Evolutionary conservation across 2,888 invertebrate genomes (phyloP).

Genomic region (Acanthosoma haemorrhoidale): DNA sequence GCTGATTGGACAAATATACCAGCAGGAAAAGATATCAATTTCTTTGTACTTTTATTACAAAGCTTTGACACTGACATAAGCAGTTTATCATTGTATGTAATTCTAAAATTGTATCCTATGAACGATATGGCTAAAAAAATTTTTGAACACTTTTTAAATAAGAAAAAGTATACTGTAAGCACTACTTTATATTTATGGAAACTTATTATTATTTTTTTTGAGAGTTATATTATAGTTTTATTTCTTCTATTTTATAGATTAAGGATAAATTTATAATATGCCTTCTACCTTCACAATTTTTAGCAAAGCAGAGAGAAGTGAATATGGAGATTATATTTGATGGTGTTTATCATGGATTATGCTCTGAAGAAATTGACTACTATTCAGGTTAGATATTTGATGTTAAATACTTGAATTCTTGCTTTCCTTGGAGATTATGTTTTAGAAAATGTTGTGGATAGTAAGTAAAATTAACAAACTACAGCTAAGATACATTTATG

Average conservation of each 20-base stretch:
- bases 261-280: background rate
- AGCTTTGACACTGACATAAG: background rate
- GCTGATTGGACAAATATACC: conserved; percentile 6
- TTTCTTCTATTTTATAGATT: background rate
- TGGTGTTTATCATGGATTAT: background rate
- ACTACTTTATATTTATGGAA: background rate
- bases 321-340: background rate
- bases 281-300: background rate
- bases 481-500: too few relatives aligned
- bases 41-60: background rate
- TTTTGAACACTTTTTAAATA: conserved; percentile 5
- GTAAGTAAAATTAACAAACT: too few relatives aligned
- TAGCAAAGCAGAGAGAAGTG: background rate
- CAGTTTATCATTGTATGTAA: background rate
- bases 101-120: background rate
- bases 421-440: too few relatives aligned
- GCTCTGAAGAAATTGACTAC: background rate
- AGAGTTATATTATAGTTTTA: too few relatives aligned
- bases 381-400: too few relatives aligned
- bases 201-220: background rate
- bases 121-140: background rate
- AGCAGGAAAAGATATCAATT: background rate
- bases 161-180: conserved; percentile 1
- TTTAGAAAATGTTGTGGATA: too few relatives aligned
- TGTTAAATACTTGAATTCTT: too few relatives aligned